These are phyloP conservation scores for Cephus sareptanus DNA, from an alignment of 2,888 invertebrate genomes.

Conservation along the genomic window DNA sequence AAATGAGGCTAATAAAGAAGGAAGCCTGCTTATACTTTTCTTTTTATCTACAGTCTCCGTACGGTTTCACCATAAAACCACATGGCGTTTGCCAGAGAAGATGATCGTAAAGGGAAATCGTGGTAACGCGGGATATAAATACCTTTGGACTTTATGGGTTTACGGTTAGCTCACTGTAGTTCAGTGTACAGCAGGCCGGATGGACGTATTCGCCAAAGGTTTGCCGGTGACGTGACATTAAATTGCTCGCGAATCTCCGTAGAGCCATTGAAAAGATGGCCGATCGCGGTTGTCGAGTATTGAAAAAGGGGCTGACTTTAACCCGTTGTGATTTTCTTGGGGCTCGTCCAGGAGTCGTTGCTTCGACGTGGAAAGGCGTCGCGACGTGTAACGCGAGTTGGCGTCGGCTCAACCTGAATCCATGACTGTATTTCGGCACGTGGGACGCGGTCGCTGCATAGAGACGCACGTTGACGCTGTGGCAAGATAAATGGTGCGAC, in stretches of 20 bases:
- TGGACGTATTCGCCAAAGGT: neutral
- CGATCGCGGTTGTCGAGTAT: neutral
- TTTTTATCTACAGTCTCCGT: neutral
- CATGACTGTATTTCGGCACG: slow-evolving; percentile 4
- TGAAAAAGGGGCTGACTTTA: neutral
- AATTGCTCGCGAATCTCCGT: neutral
- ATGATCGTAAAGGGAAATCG: neutral
- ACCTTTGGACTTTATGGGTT: neutral
- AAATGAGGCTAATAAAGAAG: neutral
- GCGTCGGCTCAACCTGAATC: slow-evolving; percentile 4
- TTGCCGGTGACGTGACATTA: neutral
- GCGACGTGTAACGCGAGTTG: neutral
- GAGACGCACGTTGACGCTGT: neutral
- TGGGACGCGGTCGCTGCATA: neutral
- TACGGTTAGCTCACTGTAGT: neutral
- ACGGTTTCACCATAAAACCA: neutral
- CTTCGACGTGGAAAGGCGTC: neutral
- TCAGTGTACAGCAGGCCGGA: neutral
- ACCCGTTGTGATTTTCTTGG: neutral
- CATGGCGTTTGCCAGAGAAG: neutral
- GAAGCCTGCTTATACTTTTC: neutral
- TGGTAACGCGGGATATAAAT: neutral
- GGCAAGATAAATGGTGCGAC: slow-evolving; percentile 1
- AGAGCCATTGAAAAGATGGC: neutral
- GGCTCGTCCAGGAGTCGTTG: neutral